Conservation (phyloP, 1,140 invertebrate genomes). For the Sinonovacula constricta region DNA sequence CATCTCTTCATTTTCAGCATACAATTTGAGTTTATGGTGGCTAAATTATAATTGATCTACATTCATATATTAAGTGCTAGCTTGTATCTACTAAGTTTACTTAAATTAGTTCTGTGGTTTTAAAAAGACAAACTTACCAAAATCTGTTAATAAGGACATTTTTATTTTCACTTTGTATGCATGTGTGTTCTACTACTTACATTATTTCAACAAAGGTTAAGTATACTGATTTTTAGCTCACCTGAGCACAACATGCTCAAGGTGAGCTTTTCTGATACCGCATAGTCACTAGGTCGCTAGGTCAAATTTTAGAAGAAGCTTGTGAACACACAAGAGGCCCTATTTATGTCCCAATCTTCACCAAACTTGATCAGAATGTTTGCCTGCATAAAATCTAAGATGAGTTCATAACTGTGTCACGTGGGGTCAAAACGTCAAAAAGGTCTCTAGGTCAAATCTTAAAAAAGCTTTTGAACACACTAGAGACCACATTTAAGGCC, state of each 20-base stretch:
- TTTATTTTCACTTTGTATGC: background rate
- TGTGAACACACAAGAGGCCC: background rate
- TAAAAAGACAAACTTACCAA: background rate
- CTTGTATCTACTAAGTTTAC: background rate
- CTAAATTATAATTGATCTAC: background rate
- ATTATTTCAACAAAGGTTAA: background rate
- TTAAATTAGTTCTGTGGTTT: background rate
- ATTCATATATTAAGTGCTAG: background rate
- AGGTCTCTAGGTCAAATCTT: no score
- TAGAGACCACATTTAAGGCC: background rate
- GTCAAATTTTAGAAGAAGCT: background rate
- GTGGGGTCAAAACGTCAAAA: no score
- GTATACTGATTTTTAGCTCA: background rate
- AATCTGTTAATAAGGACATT: background rate
- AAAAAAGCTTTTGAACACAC: background rate
- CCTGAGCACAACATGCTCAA: background rate
- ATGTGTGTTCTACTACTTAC: background rate
- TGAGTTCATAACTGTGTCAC: no score
- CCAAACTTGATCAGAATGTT: background rate
- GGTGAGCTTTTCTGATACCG: background rate
- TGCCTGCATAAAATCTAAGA: background rate
- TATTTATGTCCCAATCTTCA: no score
- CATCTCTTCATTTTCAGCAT: no score
- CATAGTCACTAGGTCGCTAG: background rate
- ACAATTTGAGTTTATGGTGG: no score